Percentiles rank a stretch among this genome's conserved stretches.
phyloP scores from a whole-genome alignment of 2,888 invertebrate species.

The Drosophila mercatorum region DNA sequence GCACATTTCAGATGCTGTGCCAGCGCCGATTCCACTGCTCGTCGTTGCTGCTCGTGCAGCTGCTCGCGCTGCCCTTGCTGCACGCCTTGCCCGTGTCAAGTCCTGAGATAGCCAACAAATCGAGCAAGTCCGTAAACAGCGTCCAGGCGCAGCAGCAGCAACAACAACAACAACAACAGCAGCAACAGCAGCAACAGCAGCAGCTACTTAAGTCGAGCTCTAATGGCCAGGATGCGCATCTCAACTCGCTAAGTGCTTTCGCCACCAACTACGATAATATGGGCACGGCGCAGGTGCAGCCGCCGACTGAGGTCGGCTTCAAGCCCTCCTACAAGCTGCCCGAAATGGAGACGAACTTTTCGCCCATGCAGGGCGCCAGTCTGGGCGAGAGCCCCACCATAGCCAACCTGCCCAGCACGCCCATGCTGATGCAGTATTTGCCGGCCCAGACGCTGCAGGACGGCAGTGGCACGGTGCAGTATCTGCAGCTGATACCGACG shows the following conservation, averaged over 20 bases:
- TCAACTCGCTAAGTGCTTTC: conserved; percentile 82
- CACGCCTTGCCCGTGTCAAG: conserved; percentile 71
- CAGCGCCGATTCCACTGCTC: conserved; percentile 18
- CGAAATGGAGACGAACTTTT: conserved; percentile 82
- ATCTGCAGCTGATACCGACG: conserved; percentile 83
- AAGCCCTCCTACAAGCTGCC: conserved; percentile 81
- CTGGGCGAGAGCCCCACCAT: conserved; percentile 41
- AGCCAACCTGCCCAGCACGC: conserved; percentile 66
- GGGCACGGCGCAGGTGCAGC: conserved; percentile 38
- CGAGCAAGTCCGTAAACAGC: conserved; percentile 57
- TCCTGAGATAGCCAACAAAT: conserved; percentile 76
- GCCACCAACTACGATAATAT: conserved; percentile 79
- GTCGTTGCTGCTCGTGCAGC: conserved; percentile 41
- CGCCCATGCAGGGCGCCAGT: conserved; percentile 73
- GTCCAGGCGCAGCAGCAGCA: conserved; percentile 45
- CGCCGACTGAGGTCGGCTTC: conserved; percentile 46
- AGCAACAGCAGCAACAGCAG: conserved; percentile 43
- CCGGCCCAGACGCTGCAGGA: conserved; percentile 77
- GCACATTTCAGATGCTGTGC: conserved; percentile 53
- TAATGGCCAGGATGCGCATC: conserved; percentile 71
- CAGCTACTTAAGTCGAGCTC: conserved; percentile 35
- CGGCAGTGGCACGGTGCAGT: conserved; percentile 81
- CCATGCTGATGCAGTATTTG: conserved; percentile 84
- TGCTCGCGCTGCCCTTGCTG: conserved; percentile 48
- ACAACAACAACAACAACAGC: conserved; percentile 36